A percentile compares a stretch with the other conserved stretches of the same genome.
These are phyloP conservation scores for Corythoichthys haematopterus DNA, from an alignment of 2,113 vertebrate genomes.

Conservation along the genomic window DNA sequence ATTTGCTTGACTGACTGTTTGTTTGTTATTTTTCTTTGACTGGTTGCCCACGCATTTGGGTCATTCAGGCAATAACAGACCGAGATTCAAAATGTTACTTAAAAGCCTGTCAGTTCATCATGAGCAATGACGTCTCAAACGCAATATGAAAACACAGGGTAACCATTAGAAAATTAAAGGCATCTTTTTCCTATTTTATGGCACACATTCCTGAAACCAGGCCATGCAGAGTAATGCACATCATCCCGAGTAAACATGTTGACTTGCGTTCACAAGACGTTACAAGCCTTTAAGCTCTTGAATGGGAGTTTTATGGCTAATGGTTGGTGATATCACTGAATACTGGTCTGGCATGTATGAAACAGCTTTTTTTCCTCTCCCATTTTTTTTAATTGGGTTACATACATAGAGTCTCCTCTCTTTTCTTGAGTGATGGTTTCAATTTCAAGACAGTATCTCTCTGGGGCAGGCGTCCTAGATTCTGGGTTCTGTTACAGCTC, in stretches of 20 bases:
- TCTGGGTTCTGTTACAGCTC: slow-evolving; percentile 61
- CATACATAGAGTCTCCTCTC: background rate
- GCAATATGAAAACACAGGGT: slow-evolving; percentile 10
- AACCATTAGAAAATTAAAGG: slow-evolving; percentile 52
- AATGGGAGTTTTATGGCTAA: background rate
- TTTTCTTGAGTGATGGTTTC: slow-evolving; percentile 4
- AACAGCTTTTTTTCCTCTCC: background rate
- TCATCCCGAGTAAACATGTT: slow-evolving; percentile 12
- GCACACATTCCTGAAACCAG: slow-evolving; percentile 23
- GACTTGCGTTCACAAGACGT: slow-evolving; percentile 6
- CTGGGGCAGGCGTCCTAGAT: slow-evolving; percentile 54
- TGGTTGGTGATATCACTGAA: background rate
- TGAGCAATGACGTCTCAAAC: background rate
- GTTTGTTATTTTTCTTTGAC: too few relatives aligned
- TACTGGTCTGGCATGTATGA: background rate
- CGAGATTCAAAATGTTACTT: too few relatives aligned
- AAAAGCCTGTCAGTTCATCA: too few relatives aligned
- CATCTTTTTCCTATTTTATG: slow-evolving; percentile 17
- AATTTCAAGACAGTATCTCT: slow-evolving; percentile 6
- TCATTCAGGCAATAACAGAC: too few relatives aligned
- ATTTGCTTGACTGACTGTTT: too few relatives aligned
- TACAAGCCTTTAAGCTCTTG: too few relatives aligned
- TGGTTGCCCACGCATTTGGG: too few relatives aligned
- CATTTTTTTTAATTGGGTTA: background rate
- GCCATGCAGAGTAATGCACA: slow-evolving; percentile 7